phyloP scores from a whole-genome alignment of 1,140 invertebrate genomes.

The Antheraea mylitta region DNA sequence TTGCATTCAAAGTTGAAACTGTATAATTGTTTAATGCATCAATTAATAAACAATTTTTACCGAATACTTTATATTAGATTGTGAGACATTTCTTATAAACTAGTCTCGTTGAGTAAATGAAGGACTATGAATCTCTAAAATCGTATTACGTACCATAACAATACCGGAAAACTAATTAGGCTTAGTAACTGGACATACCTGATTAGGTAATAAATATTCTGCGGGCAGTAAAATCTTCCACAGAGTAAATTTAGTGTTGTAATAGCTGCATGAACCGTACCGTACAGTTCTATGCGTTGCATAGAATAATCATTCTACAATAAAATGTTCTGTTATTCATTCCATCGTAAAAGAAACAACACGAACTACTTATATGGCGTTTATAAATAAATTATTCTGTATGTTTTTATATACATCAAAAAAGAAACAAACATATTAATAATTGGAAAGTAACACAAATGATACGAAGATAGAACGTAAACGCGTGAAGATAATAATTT shows the following conservation, averaged over 20 bases:
- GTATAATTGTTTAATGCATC: too few relatives aligned
- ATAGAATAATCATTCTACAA: not conserved
- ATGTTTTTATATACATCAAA: slow-evolving; percentile 2
- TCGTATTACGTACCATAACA: too few relatives aligned
- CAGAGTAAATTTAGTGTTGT: not conserved
- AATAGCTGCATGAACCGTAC: not conserved
- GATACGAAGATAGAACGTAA: slow-evolving; percentile 50
- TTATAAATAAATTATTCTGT: slow-evolving; percentile 2
- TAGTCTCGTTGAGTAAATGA: too few relatives aligned
- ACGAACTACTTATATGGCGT: not conserved
- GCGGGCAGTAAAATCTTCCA: not conserved
- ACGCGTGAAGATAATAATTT: slow-evolving; percentile 59
- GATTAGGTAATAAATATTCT: slow-evolving; percentile 1
- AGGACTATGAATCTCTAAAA: too few relatives aligned
- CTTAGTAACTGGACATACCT: not conserved
- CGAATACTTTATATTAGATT: too few relatives aligned
- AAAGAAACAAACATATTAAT: slow-evolving; percentile 5
- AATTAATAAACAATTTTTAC: too few relatives aligned
- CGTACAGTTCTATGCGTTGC: not conserved
- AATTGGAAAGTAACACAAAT: slow-evolving; percentile 43
- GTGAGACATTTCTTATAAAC: too few relatives aligned
- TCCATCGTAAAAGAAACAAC: not conserved
- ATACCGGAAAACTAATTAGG: too few relatives aligned
- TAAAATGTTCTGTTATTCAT: not conserved
- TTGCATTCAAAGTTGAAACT: too few relatives aligned